Percentiles rank a stretch among this genome's conserved stretches.
Conservation (phyloP, 2,113 vertebrate genomes). For the Syrmaticus mikado region DNA sequence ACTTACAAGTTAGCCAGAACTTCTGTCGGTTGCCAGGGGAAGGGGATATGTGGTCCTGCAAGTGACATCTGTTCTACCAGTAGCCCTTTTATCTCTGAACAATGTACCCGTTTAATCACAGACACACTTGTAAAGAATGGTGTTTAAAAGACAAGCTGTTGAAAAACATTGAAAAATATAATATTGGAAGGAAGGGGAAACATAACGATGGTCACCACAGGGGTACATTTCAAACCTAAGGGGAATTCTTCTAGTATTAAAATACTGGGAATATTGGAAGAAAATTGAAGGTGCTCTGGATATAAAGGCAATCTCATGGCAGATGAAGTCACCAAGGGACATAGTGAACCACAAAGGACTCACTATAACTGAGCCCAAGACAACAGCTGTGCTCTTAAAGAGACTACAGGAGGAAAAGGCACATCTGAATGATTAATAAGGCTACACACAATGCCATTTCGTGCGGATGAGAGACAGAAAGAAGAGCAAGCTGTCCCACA, state of each 20-base stretch:
- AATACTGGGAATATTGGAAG: neutral
- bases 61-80: slow-evolving; percentile 48
- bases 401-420: neutral
- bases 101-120: slow-evolving; percentile 30
- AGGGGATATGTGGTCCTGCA: slow-evolving; percentile 12
- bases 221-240: neutral
- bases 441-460: neutral
- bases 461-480: neutral
- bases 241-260: neutral
- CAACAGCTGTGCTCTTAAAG: slow-evolving; percentile 31
- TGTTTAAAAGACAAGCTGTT: neutral
- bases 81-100: slow-evolving; percentile 21
- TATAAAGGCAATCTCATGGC: neutral
- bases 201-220: neutral
- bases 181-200: neutral
- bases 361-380: neutral
- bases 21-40: slow-evolving; percentile 31
- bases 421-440: neutral
- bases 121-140: neutral
- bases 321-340: slow-evolving; percentile 2
- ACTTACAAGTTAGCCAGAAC: slow-evolving; percentile 29
- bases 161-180: neutral
- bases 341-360: neutral
- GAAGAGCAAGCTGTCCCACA: neutral
- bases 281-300: neutral